Evolutionary conservation across 2,888 invertebrate genomes (phyloP).

Genomic region (Argyra leucocephala): DNA sequence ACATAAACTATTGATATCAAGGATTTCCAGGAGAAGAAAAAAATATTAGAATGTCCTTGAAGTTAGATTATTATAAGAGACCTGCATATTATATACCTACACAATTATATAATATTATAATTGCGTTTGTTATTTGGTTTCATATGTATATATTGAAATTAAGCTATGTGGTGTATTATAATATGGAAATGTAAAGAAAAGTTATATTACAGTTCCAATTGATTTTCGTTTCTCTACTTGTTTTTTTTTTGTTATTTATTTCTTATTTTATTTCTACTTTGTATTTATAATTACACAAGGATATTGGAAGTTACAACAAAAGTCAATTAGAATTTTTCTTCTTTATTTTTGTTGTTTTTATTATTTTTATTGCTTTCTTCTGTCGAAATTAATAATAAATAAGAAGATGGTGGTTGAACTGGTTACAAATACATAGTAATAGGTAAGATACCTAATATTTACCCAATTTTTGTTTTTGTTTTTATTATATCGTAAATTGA

Average conservation of each 20-base stretch:
- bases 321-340: neutral
- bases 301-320: conserved; percentile 1
- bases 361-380: neutral
- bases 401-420: neutral
- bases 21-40: neutral
- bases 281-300: neutral
- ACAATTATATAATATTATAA: neutral
- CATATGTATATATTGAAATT: too few relatives aligned
- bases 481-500: too few relatives aligned
- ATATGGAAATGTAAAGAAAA: too few relatives aligned
- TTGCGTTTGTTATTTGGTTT: too few relatives aligned
- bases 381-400: neutral
- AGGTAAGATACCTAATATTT: too few relatives aligned
- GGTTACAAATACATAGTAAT: too few relatives aligned
- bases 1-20: neutral
- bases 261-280: neutral
- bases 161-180: too few relatives aligned
- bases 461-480: too few relatives aligned
- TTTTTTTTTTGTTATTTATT: neutral
- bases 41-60: neutral
- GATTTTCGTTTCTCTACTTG: neutral
- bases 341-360: neutral
- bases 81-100: neutral
- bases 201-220: neutral
- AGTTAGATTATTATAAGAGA: neutral